phyloP scores from a whole-genome alignment of 2,888 invertebrate species.

The Patella depressa region DNA sequence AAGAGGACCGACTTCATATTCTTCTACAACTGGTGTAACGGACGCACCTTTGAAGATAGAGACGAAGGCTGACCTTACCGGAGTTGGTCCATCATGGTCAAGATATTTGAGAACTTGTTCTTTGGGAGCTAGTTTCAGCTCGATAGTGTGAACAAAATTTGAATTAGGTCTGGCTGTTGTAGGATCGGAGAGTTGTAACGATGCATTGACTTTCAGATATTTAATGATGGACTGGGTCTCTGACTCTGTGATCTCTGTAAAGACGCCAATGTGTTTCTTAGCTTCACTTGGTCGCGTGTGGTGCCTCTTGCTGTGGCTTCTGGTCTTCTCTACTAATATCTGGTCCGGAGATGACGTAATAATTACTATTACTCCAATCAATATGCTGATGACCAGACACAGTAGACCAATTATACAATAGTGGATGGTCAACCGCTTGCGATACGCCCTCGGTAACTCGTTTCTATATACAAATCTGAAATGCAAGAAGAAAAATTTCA shows the following conservation, averaged over 20 bases:
- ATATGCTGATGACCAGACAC: neutral
- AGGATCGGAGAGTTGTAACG: slow-evolving; percentile 42
- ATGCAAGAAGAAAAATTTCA: too few species aligned
- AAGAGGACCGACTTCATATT: slow-evolving; percentile 59
- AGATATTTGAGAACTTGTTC: slow-evolving; percentile 47
- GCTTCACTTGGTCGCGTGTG: slow-evolving; percentile 10
- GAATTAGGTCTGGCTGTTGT: slow-evolving; percentile 43
- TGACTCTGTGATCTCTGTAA: slow-evolving; percentile 46
- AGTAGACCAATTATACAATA: neutral
- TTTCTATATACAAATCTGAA: too few species aligned
- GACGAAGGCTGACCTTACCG: slow-evolving; percentile 52
- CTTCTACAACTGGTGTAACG: slow-evolving; percentile 54
- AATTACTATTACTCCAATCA: neutral
- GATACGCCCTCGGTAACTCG: too few species aligned
- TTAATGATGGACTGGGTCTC: slow-evolving; percentile 50
- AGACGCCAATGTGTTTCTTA: slow-evolving; percentile 40
- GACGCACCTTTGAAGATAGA: slow-evolving; percentile 55
- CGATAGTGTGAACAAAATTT: slow-evolving; percentile 60
- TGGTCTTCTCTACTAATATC: neutral
- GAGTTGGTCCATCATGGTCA: slow-evolving; percentile 41
- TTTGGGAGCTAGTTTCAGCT: slow-evolving; percentile 53
- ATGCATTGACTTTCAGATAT: slow-evolving; percentile 41
- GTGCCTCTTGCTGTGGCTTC: neutral
- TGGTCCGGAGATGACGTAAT: neutral
- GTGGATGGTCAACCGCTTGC: neutral